Conservation (phyloP, 1,140 invertebrate genomes). For the Vanessa tameamea region DNA sequence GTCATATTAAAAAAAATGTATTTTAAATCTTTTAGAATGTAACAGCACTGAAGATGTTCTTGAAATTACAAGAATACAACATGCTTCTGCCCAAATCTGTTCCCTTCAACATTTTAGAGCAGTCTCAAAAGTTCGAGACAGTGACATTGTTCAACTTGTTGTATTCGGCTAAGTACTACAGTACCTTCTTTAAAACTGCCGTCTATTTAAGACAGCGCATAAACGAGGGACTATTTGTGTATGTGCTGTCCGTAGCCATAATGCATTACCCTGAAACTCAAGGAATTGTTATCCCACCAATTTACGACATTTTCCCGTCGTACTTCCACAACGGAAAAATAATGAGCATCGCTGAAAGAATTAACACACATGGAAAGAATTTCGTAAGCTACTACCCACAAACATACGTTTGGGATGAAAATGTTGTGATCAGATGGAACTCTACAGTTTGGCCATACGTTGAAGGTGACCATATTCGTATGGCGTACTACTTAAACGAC, state of each 20-base stretch:
- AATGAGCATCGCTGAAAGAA: slow-evolving; percentile 81
- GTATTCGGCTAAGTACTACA: slow-evolving; percentile 83
- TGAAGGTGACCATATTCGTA: slow-evolving; percentile 6
- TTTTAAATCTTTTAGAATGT: slow-evolving; percentile 73
- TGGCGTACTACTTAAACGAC: slow-evolving; percentile 89
- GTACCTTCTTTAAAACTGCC: slow-evolving; percentile 82
- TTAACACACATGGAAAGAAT: slow-evolving; percentile 70
- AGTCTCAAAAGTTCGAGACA: slow-evolving; percentile 81
- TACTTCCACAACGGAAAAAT: slow-evolving; percentile 82
- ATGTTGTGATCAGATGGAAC: slow-evolving; percentile 79
- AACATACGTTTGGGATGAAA: slow-evolving; percentile 62
- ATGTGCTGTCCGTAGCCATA: slow-evolving; percentile 81
- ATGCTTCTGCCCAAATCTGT: slow-evolving; percentile 79
- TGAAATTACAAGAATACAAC: slow-evolving; percentile 76
- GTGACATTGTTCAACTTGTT: slow-evolving; percentile 84
- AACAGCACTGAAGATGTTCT: slow-evolving; percentile 81
- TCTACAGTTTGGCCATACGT: slow-evolving; percentile 79
- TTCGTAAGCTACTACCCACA: slow-evolving; percentile 57
- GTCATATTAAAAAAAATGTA: not conserved
- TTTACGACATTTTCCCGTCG: slow-evolving; percentile 85
- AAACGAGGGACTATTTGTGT: slow-evolving; percentile 83
- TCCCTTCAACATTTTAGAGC: slow-evolving; percentile 82
- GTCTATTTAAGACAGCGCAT: slow-evolving; percentile 82
- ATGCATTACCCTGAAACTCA: slow-evolving; percentile 82
- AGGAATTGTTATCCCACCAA: slow-evolving; percentile 82